Conservation (phyloP, 1,140 invertebrate species). For the Phortica variegata region DNA sequence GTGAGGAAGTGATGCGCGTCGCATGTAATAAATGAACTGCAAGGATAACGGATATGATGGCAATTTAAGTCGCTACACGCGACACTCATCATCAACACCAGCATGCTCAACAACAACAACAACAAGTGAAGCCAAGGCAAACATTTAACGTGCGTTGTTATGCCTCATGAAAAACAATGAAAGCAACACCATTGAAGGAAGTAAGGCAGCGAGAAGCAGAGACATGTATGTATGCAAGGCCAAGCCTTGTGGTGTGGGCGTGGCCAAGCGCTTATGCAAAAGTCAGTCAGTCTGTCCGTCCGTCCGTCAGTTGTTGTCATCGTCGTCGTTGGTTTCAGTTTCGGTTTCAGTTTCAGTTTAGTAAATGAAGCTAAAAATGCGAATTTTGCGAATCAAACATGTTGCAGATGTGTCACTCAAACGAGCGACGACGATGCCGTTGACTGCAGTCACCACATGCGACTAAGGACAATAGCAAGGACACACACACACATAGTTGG, state of each 20-base stretch:
- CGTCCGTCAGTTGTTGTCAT: not conserved
- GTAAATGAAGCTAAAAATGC: too few relatives aligned
- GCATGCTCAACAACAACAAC: slow-evolving; percentile 8
- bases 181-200: too few relatives aligned
- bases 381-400: slow-evolving; percentile 2
- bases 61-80: slow-evolving; percentile 53
- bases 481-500: slow-evolving; percentile 30
- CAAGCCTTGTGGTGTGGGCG: too few relatives aligned
- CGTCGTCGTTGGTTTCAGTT: not conserved
- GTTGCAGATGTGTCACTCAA: slow-evolving; percentile 15
- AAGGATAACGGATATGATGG: slow-evolving; percentile 37
- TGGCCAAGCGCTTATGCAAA: too few relatives aligned
- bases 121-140: not conserved
- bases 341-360: too few relatives aligned
- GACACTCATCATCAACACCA: slow-evolving; percentile 13
- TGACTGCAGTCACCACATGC: slow-evolving; percentile 6
- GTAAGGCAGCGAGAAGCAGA: too few relatives aligned
- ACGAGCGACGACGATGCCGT: slow-evolving; percentile 11
- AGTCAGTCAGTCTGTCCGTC: too few relatives aligned
- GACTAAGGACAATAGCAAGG: too few relatives aligned
- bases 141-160: slow-evolving; percentile 23
- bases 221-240: too few relatives aligned
- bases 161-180: slow-evolving; percentile 11
- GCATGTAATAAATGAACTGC: too few relatives aligned
- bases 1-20: too few relatives aligned